Evolutionary conservation across 1,140 invertebrate genomes (phyloP), one percentile per base, ranked within the genome.

Genomic region (Dreissena rostriformis): DNA sequence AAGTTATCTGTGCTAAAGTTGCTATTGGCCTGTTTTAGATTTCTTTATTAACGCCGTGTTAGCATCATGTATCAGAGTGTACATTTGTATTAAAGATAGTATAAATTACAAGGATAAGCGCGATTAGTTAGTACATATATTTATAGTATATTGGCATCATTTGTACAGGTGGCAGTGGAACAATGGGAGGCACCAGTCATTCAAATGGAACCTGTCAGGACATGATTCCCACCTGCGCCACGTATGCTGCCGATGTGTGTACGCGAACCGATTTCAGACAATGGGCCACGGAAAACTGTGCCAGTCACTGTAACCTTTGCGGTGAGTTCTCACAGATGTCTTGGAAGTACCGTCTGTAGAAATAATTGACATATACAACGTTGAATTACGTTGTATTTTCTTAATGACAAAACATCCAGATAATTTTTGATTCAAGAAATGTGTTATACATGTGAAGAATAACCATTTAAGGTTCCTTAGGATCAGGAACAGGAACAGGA

Each of bases 231-330:
- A 61, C 68, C 67, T 79, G 77, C 65, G 55, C 51, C 15, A 14
- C 22, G 22, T 79, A 79, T 51, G 65, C 49, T 11, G 2, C 49
- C 4, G 52, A 49, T 57, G 55, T 70, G 24, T 79, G 77, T 49
- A 70, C 77, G 15, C 26, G 70, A 22, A 0, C 14, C 1, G 52
- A 68, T 22, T 79, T 29, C 28, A 22, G 17, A 0, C 28, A 66
- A 7, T 79, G 66, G 66, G 49, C 65, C 19, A 51, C n/a, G 29
- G 67, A 55, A 53, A 79, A 79, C 49, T 79, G 77, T 22, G 12
- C 49, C 28, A 26, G 4, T 49, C n/a, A 24, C 51, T 79, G 77
- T 79, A 65, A 77, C 22, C 66, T 65, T 39, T 77, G 75, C 29
- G 63, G 63, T 67, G 29, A 67, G 65, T n/a, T 39, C 39, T 39